Conservation (phyloP, 2,797 vertebrate genomes). For the Enteromius fasciolatus region DNA sequence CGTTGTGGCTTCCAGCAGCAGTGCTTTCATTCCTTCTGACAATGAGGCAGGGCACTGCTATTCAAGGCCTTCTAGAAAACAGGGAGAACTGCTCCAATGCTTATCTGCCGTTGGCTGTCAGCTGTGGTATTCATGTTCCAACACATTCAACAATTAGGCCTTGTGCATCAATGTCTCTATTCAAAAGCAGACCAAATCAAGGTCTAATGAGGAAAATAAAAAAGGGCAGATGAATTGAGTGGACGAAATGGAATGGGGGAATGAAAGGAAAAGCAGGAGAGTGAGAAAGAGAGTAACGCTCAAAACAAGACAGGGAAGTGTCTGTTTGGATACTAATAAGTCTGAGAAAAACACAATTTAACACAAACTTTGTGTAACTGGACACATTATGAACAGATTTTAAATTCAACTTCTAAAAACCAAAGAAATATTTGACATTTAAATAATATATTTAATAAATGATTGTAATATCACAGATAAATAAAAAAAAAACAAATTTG, state of each 20-base stretch:
- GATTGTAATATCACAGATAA: not conserved
- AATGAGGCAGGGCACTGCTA: not conserved
- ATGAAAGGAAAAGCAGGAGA: not conserved
- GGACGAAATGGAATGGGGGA: not conserved
- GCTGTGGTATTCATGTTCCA: slow-evolving; percentile 8
- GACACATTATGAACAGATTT: not conserved
- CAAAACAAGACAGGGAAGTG: not conserved
- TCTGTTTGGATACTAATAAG: not conserved
- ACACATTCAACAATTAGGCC: slow-evolving; percentile 27
- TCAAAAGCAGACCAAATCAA: slow-evolving; percentile 23
- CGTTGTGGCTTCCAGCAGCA: not conserved
- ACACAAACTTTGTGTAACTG: not conserved
- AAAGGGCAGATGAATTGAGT: not conserved
- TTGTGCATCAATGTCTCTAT: not conserved
- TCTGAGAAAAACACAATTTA: not conserved
- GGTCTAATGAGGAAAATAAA: not conserved
- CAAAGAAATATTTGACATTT: not conserved
- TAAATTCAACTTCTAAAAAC: not conserved
- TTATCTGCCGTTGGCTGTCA: slow-evolving; percentile 28
- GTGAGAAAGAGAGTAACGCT: not conserved
- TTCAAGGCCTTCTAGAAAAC: slow-evolving; percentile 5
- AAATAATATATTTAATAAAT: not conserved
- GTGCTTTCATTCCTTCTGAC: not conserved
- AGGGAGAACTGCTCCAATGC: not conserved
- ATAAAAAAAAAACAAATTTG: too few relatives aligned